Evolutionary conservation across 2,888 invertebrate species (phyloP).

Genomic region (Drosophila quinaria): DNA sequence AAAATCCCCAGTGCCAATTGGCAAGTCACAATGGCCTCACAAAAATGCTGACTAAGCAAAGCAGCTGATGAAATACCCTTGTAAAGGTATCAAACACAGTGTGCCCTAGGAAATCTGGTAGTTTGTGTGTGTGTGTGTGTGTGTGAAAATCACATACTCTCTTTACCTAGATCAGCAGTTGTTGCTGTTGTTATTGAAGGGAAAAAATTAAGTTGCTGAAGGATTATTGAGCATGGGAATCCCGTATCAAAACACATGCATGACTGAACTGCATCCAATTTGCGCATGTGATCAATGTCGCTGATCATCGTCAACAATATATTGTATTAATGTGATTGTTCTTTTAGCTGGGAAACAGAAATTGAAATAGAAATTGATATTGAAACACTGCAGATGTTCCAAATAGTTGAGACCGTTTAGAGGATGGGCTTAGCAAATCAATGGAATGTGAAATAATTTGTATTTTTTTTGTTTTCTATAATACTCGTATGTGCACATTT

Average conservation of each 20-base stretch:
- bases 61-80: constrained; percentile 57
- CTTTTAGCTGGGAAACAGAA: constrained; percentile 32
- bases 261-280: constrained; percentile 61
- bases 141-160: constrained; percentile 54
- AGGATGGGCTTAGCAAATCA: constrained; percentile 36
- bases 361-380: constrained; percentile 31
- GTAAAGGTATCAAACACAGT: constrained; percentile 49
- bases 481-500: constrained; percentile 14
- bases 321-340: constrained; percentile 40
- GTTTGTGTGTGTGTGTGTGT: background rate
- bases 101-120: constrained; percentile 18
- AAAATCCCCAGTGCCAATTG: constrained; percentile 79
- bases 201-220: constrained; percentile 58
- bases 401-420: constrained; percentile 52
- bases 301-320: constrained; percentile 19
- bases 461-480: background rate
- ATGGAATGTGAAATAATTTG: constrained; percentile 36
- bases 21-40: constrained; percentile 68
- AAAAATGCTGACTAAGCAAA: constrained; percentile 56
- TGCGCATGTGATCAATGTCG: constrained; percentile 60
- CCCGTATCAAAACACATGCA: constrained; percentile 63
- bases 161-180: constrained; percentile 58
- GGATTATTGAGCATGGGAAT: constrained; percentile 52
- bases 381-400: constrained; percentile 58
- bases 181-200: constrained; percentile 19